Evolutionary conservation across 2,888 invertebrate species (phyloP), one percentile per base, ranked within the genome.

Genomic region (Chydorus sphaericus): DNA sequence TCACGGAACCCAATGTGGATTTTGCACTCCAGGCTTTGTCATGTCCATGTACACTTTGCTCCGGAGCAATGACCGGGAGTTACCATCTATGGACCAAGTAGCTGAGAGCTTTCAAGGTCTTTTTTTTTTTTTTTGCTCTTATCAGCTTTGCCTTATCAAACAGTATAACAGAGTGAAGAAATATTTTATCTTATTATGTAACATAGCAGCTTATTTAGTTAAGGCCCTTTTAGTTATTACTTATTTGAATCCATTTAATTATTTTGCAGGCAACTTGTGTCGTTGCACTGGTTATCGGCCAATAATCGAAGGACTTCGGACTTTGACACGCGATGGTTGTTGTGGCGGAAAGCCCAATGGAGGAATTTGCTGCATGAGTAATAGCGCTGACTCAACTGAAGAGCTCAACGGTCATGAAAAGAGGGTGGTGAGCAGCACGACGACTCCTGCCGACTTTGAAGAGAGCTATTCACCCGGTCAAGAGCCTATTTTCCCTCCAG

Each of bases 1-100:
- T 0, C 92, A 94, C 66, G 94, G 94, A 0, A 88, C 92, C 0
- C 94, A 94, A 69, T 94, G 94, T 67, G 93, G 93, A 1, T 93
- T 90, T 68, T 93, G 92, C 64, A 93, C 93, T 0, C 93, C 93
- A 0, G 94, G 94, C 29, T 90, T 96, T 60, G 88, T 96, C 0
- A 96, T 96, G 94, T 92, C 93, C 1, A 91, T 94, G 90, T 94
- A 93, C 65, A 76, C 90, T 0, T 72, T 94, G 39, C 71, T 94
- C 0, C 73, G 94, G 64, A 84, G 77, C 62, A 44, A 44, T 28
- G 28, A 44, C 14, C 23, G 14, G 39, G 75, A 78, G 0, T 76
- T 78, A 64, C 87, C 92, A 5, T 74, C 77, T 0, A 82, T 85
- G 75, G 70, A 77, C 14, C 82, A 91, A 60, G 71, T 92, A 62